Evolutionary conservation across 1,140 invertebrate species (phyloP).

Genomic region (Amphibalanus amphitrite): DNA sequence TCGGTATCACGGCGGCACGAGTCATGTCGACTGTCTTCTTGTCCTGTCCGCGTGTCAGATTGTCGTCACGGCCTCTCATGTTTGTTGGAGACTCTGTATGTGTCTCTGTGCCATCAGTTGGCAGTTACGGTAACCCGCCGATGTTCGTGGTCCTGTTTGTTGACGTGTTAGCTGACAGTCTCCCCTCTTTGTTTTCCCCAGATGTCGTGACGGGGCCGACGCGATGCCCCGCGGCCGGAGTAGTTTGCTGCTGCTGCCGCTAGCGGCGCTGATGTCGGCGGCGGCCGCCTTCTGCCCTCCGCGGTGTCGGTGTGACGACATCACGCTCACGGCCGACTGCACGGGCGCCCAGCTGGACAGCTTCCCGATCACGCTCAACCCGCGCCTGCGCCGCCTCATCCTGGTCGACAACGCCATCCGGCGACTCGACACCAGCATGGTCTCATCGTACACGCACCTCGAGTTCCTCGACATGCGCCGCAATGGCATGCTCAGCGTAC

Average conservation of each 20-base stretch:
- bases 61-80: too few relatives aligned
- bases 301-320: conserved; percentile 1
- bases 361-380: not conserved
- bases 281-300: not conserved
- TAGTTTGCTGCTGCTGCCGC: not conserved
- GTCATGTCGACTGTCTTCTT: too few relatives aligned
- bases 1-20: too few relatives aligned
- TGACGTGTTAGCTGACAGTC: too few relatives aligned
- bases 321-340: not conserved
- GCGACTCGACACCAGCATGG: not conserved
- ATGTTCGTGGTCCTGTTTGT: too few relatives aligned
- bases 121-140: too few relatives aligned
- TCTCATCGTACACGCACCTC: not conserved
- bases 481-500: not conserved
- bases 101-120: too few relatives aligned
- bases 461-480: not conserved
- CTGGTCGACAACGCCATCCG: not conserved
- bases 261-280: not conserved
- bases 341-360: conserved; percentile 3
- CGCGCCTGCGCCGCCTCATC: not conserved
- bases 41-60: too few relatives aligned
- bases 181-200: not conserved
- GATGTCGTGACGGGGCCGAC: not conserved
- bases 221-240: not conserved
- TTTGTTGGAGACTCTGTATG: too few relatives aligned